Evolutionary conservation across 2,797 vertebrate species (phyloP).

Genomic region (Pogoniulus pusillus): DNA sequence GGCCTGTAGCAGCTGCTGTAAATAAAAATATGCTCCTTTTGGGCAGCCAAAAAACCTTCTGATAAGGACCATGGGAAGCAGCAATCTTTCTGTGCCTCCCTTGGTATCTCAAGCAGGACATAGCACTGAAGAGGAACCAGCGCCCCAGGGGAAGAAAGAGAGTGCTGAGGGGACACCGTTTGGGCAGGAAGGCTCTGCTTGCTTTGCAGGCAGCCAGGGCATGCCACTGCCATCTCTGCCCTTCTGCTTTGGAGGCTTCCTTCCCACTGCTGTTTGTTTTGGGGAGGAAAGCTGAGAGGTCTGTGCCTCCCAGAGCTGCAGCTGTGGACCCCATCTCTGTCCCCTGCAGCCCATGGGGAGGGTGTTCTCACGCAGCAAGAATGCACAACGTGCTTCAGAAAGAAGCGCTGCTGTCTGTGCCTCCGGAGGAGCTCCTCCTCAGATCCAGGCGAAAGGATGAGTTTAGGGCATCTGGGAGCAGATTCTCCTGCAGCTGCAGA

Average conservation of each 20-base stretch:
- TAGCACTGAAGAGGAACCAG: not conserved
- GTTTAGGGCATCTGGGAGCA: not conserved
- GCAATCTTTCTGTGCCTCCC: not conserved
- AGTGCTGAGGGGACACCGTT: not conserved
- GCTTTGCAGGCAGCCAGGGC: not conserved
- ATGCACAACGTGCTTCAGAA: not conserved
- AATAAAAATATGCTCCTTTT: not conserved
- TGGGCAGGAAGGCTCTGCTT: not conserved
- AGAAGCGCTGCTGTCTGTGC: not conserved
- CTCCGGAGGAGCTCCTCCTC: not conserved
- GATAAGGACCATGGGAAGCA: not conserved
- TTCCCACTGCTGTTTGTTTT: not conserved
- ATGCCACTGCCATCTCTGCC: not conserved
- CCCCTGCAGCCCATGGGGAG: not conserved
- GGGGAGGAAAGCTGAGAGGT: not conserved
- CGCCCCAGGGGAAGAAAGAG: not conserved
- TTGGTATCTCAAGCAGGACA: not conserved
- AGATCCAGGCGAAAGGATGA: not conserved
- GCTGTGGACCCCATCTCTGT: conserved; percentile 3
- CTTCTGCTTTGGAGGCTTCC: not conserved
- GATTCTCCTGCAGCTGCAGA: not conserved
- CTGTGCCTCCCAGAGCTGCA: not conserved
- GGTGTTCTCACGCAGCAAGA: not conserved
- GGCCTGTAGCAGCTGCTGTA: not conserved
- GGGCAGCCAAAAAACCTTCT: not conserved